A percentile compares a stretch with the other conserved stretches of the same genome.
These are phyloP conservation scores for Tinamus major DNA, from an alignment of 2,797 vertebrate genomes.

Conservation along the genomic window DNA sequence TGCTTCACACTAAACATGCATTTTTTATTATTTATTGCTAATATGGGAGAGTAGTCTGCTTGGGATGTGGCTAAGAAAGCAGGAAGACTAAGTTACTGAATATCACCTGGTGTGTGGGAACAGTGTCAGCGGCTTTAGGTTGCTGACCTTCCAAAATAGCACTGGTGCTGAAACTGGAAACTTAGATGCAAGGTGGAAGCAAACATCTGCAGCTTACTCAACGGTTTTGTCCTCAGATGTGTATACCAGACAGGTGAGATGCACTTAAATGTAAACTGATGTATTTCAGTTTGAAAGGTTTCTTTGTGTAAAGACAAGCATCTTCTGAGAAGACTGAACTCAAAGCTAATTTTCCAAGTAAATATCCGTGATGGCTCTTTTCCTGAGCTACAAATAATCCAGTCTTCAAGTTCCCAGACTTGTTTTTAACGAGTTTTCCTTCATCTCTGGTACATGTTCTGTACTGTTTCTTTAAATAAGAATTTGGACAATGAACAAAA, in stretches of 20 bases:
- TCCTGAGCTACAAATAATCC: background rate
- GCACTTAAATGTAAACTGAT: background rate
- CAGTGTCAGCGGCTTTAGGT: slow-evolving; percentile 57
- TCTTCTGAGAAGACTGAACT: slow-evolving; percentile 11
- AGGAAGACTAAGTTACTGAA: slow-evolving; percentile 4
- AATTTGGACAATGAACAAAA: slow-evolving; percentile 68
- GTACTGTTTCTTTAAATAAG: slow-evolving; percentile 64
- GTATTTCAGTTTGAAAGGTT: background rate
- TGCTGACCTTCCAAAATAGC: slow-evolving; percentile 71
- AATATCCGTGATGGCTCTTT: background rate
- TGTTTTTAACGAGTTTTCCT: background rate
- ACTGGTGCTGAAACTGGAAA: slow-evolving; percentile 60
- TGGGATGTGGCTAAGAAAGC: background rate
- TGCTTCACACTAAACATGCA: slow-evolving; percentile 14
- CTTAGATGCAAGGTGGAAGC: slow-evolving; percentile 50
- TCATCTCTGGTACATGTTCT: background rate
- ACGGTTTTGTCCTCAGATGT: background rate
- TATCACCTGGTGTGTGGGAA: slow-evolving; percentile 32
- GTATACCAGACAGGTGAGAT: background rate
- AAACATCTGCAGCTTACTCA: slow-evolving; percentile 26
- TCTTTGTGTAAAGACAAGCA: background rate
- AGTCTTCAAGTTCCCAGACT: slow-evolving; percentile 15
- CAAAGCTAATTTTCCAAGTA: background rate
- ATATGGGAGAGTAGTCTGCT: background rate
- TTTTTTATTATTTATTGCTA: no score